Base-by-base conservation (phyloP, 2,113 vertebrate species). In the Gopherus flavomarginatus region DNA sequence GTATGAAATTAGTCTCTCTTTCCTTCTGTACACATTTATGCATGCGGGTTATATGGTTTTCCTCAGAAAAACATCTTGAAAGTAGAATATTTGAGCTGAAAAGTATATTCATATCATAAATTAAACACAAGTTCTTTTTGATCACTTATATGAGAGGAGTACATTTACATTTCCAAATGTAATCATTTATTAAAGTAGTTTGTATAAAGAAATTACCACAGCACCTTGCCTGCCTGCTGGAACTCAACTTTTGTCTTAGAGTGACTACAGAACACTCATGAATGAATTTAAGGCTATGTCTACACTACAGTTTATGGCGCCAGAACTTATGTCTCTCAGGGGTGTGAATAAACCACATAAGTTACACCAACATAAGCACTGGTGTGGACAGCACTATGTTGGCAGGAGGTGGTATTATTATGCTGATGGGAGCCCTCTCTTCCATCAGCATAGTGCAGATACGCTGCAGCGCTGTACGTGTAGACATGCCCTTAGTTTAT, bases 141-240 rank as follows among this genome's bases (percentile, higher is more conserved):
- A 95, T 97, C 87, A 85, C 93, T 98, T 94, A 69, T 88, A 97
- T 95, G 95, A 95, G 85, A 98, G 87, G 96, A 97, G 57, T 92
- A 14, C 47, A 96, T 97, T 97, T 97, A 95, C 95, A 96, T 97
- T 97, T 98, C 97, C 94, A 98, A 97, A 97, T 96, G 87, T 87
- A 92, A 95, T 81, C 29, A 94, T 97, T 98, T 97, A 94, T 97
- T 98, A 94, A 97, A 96, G 90, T 92, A 94, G 59, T 78, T 50
- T 87, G 59, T 92, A 75, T 87, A 95, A 97, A 96, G 96, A 88
- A 91, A 92, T 38, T 92, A 78, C 84, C 84, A 94, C 97, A 95
- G 80, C 54, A 98, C 81, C 53, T 81, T 22, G 52, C 85, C 97
- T 57, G 35, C 59, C 93, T 90, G 26, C 53, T 81, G 8, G 22